A percentile compares a stretch with the other conserved stretches of the same genome.
These are phyloP conservation scores for Acronicta leporina DNA, from an alignment of 2,888 invertebrate genomes.

Conservation along the genomic window DNA sequence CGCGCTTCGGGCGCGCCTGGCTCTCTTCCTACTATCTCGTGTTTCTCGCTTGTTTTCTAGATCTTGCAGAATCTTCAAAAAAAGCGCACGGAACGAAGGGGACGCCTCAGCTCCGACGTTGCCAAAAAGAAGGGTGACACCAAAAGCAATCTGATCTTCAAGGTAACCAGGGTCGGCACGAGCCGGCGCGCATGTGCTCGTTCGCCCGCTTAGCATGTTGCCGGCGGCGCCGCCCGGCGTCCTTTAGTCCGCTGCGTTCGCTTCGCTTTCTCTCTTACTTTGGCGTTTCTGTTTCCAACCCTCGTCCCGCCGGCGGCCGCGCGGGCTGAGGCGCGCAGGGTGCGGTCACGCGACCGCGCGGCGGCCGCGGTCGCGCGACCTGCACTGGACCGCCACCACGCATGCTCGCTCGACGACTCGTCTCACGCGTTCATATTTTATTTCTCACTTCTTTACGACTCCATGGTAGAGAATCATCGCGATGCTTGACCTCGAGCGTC, in stretches of 20 bases:
- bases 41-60: slow-evolving; percentile 98
- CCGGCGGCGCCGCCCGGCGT: slow-evolving; percentile 85
- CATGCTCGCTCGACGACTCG: slow-evolving; percentile 84
- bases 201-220: slow-evolving; percentile 88
- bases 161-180: slow-evolving; percentile 95
- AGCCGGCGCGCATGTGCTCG: slow-evolving; percentile 89
- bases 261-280: slow-evolving; percentile 86
- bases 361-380: slow-evolving; percentile 75
- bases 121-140: slow-evolving; percentile 97
- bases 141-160: slow-evolving; percentile 99
- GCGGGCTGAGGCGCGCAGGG: slow-evolving; percentile 75
- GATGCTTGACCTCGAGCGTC: slow-evolving; percentile 88
- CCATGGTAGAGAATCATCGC: slow-evolving; percentile 88
- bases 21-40: slow-evolving; percentile 94
- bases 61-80: slow-evolving; percentile 99
- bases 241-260: slow-evolving; percentile 85
- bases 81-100: slow-evolving; percentile 99
- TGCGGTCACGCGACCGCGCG: slow-evolving; percentile 76
- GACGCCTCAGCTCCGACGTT: slow-evolving; percentile 98
- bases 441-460: slow-evolving; percentile 83
- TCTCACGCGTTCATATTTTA: slow-evolving; percentile 85
- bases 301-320: slow-evolving; percentile 82
- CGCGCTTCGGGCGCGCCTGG: slow-evolving; percentile 84
- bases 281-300: slow-evolving; percentile 82
- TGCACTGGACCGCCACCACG: slow-evolving; percentile 74